Evolutionary conservation across 2,797 vertebrate species (phyloP), one percentile per base, ranked within the genome.

Genomic region (Sebastolobus altivelis): DNA sequence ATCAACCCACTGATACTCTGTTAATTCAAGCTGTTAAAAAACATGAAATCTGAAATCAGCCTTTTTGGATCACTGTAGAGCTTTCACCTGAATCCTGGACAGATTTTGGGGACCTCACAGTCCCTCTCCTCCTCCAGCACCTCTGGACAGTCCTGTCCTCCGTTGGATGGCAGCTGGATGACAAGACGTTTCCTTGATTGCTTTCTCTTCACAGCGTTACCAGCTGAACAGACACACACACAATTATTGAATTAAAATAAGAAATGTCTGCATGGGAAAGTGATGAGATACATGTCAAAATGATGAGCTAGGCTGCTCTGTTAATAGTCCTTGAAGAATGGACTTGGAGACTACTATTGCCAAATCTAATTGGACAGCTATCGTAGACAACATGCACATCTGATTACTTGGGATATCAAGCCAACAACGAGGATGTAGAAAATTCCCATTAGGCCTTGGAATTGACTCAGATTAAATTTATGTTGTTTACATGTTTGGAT

Each of bases 121-220:
- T 97, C 96, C 83, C 89, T 96, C 87, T 99, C 98, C 87, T 99
- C 98, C 72, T 97, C 96, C 70, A 99, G 96, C 3, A 95, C 89
- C 20, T 98, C 97, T 0, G 97, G 96, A 91, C 99, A 99, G 25
- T 99, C 98, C 68, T 95, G 96, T 63, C 98, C 98, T 16, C 98
- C 97, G 0, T 98, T 98, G 86, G 97, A 95, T 0, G 98, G 97
- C 54, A 92, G 94, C 89, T 99, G 99, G 87, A 99, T 95, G 91
- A 98, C 92, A 56, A 99, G 95, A 8, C 97, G 96, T 77, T 97
- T 96, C 55, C 96, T 96, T 1, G 96, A 95, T 84, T 99, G 98
- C 88, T 97, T 98, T 81, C 72, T 96, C 72, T 93, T 95, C 85
- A 89, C 80, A 0, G 77, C 81, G 7, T 87, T 91, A 1, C 84